Percentiles rank a stretch among this genome's conserved stretches.
Conservation (phyloP, 2,888 invertebrate genomes). For the Alitta virens region DNA sequence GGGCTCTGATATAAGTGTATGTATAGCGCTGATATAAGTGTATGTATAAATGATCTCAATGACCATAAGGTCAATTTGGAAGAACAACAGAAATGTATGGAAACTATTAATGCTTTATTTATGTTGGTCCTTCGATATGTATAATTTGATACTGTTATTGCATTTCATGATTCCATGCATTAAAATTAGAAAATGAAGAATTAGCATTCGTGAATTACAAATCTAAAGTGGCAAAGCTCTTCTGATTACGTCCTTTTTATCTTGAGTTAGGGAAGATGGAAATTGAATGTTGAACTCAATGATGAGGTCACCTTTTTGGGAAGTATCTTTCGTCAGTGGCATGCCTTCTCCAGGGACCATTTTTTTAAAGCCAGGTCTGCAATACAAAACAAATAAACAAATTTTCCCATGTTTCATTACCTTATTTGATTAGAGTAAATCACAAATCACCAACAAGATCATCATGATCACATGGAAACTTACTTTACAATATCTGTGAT, state of each 20-base stretch:
- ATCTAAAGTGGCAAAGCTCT: slow-evolving; percentile 6
- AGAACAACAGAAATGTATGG: too few relatives aligned
- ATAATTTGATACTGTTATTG: too few relatives aligned
- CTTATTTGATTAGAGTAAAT: too few relatives aligned
- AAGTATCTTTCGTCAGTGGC: slow-evolving; percentile 50
- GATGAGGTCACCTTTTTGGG: slow-evolving; percentile 54
- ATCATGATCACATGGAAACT: slow-evolving; percentile 23
- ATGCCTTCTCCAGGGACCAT: slow-evolving; percentile 56
- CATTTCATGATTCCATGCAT: too few relatives aligned
- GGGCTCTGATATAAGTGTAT: too few relatives aligned
- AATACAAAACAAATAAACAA: slow-evolving; percentile 18
- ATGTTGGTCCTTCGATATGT: too few relatives aligned
- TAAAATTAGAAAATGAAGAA: too few relatives aligned
- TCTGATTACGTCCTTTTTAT: slow-evolving; percentile 46
- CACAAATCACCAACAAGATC: neutral
- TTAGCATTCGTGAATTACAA: too few relatives aligned
- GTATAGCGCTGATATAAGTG: too few relatives aligned
- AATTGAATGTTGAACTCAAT: slow-evolving; percentile 57
- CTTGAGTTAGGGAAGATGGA: slow-evolving; percentile 48
- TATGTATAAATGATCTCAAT: too few relatives aligned
- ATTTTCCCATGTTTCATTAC: neutral
- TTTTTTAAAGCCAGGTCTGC: slow-evolving; percentile 55
- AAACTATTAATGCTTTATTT: too few relatives aligned
- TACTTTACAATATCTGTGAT: slow-evolving; percentile 58
- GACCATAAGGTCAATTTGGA: too few relatives aligned